Evolutionary conservation across 2,113 vertebrate genomes (phyloP).

Genomic region (Ramphastos sulfuratus): DNA sequence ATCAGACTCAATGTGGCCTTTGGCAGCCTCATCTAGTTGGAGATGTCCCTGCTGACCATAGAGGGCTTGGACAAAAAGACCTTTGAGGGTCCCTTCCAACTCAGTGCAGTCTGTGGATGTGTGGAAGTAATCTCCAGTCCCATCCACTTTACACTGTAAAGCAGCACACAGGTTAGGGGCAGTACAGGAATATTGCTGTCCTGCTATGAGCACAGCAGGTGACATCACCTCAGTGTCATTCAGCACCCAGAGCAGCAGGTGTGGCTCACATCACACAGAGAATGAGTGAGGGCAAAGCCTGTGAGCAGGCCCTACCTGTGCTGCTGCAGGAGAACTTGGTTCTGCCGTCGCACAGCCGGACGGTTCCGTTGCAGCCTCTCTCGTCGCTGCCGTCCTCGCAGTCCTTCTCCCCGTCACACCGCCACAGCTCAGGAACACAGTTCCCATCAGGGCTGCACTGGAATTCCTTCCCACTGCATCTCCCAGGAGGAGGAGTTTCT

Average conservation of each 20-base stretch:
- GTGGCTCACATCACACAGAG: neutral
- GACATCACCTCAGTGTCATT: neutral
- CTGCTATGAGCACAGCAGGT: neutral
- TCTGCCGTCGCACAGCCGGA: constrained; percentile 88
- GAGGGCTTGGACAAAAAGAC: too few relatives aligned
- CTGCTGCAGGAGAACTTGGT: constrained; percentile 94
- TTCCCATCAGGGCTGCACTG: constrained; percentile 90
- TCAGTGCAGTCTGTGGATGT: too few relatives aligned
- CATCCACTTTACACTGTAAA: neutral
- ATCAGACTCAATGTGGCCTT: too few relatives aligned
- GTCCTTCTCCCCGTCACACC: constrained; percentile 95
- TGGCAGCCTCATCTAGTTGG: too few relatives aligned
- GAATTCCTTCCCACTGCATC: constrained; percentile 90
- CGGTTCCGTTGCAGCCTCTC: constrained; percentile 88
- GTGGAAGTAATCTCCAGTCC: neutral
- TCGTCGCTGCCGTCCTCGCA: constrained; percentile 97
- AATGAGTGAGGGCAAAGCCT: neutral
- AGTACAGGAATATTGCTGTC: neutral
- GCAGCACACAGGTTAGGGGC: neutral
- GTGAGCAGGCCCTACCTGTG: constrained; percentile 78
- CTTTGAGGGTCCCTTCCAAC: too few relatives aligned
- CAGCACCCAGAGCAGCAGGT: neutral
- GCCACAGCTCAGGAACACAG: constrained; percentile 93
- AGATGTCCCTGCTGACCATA: too few relatives aligned
- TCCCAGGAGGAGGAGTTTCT: constrained; percentile 84